Evolutionary conservation across 2,888 invertebrate genomes (phyloP).

Genomic region (Dasysyrphus tricinctus): DNA sequence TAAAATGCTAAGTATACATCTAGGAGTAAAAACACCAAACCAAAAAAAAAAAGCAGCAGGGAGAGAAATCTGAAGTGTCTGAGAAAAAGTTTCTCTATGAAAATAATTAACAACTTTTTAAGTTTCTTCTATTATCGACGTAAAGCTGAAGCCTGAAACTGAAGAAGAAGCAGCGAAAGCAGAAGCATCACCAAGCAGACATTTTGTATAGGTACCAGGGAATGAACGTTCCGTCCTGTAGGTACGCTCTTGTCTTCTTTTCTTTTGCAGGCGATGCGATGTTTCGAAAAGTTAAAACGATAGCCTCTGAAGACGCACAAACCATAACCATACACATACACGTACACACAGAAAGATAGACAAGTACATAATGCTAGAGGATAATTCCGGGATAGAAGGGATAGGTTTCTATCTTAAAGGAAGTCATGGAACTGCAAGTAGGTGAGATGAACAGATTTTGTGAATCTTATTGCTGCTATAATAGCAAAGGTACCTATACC

Average conservation of each 20-base stretch:
- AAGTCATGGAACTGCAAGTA: slow-evolving; percentile 48
- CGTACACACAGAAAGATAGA: background rate
- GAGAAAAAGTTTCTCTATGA: slow-evolving; percentile 69
- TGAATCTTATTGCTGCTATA: slow-evolving; percentile 29
- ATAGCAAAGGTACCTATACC: background rate
- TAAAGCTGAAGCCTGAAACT: slow-evolving; percentile 40
- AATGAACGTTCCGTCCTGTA: too few species aligned
- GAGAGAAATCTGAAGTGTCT: slow-evolving; percentile 65
- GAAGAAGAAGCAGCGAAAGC: background rate
- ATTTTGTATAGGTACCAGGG: slow-evolving; percentile 18
- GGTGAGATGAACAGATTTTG: slow-evolving; percentile 67
- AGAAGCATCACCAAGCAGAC: slow-evolving; percentile 23
- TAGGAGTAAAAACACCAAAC: slow-evolving; percentile 11
- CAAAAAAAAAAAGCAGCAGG: background rate
- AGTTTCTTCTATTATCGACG: slow-evolving; percentile 66
- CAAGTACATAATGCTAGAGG: background rate
- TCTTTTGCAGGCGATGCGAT: slow-evolving; percentile 24
- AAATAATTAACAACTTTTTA: slow-evolving; percentile 73
- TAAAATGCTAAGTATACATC: slow-evolving; percentile 40
- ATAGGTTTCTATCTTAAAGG: background rate
- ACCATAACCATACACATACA: background rate
- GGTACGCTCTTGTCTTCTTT: background rate
- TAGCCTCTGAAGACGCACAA: slow-evolving; percentile 24
- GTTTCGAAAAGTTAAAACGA: slow-evolving; percentile 59
- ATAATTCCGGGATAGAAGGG: background rate